Base-by-base conservation (phyloP, 2,888 invertebrate genomes). In the Syrphus vitripennis region DNA sequence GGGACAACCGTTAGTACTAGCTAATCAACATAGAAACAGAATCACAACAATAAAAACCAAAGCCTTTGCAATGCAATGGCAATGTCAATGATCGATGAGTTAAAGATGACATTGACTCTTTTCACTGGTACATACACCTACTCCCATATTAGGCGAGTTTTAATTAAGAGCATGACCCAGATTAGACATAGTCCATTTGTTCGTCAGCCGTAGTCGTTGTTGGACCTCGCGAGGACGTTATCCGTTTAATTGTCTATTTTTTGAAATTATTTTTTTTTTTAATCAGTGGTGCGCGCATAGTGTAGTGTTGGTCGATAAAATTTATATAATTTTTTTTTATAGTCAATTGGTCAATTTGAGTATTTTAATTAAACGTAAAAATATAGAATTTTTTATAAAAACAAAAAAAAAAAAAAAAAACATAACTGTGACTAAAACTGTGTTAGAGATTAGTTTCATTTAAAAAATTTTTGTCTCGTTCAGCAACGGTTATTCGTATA, bases 111-210 rank as follows among this genome's bases (percentile, higher is more conserved):
- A 21, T 14, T 59, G 34, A 59, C 34, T 34, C 34, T 34, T 34
- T 12, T n/a, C n/a, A 34, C 19, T 21, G 34, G 21, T 57, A n/a
- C n/a, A n/a, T n/a, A n/a, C n/a, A n/a, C n/a, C n/a, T n/a, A 21
- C 19, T 12, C 34, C 57, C 19, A 21, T 48, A 31, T 45, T 31
- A 48, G 10, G 3, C 9, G 9, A 42, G 16, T 29, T 29, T 3
- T 37, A 3, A 45, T 26, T 53, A 40, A 74, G 45, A 55, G 37
- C 65, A 12, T 72, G 50, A 48, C 24, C 53, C 40, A 70, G 16
- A 55, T 40, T 55, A 26, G 42, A 14, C 37, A 89, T 90, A 91
- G 90, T 88, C 88, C 91, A 91, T 90, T 91, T 91, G 89, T 88
- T 87, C 89, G 89, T 90, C 88, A 89, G 88, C 90, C 88, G 88